Percentiles rank a stretch among this genome's conserved stretches.
These are phyloP conservation scores for Corynorhinus townsendii DNA, from an alignment of 2,113 vertebrate species.

Conservation along the genomic window DNA sequence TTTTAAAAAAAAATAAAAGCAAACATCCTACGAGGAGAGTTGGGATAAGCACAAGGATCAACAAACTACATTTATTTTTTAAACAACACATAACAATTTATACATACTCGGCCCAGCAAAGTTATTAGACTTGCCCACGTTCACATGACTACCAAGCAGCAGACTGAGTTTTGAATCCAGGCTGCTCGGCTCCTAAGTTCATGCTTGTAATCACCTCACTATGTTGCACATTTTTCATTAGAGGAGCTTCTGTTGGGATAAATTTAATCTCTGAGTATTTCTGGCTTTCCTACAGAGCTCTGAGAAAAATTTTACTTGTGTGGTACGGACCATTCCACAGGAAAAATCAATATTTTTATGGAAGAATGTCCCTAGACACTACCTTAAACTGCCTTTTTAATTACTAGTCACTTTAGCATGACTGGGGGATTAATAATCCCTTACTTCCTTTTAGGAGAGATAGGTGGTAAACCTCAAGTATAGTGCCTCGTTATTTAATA, in stretches of 20 bases:
- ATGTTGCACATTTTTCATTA: neutral
- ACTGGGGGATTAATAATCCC: neutral
- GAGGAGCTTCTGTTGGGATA: neutral
- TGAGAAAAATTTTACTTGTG: neutral
- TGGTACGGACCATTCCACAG: neutral
- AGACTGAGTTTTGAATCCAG: neutral
- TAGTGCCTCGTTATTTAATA: neutral
- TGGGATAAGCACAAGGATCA: neutral
- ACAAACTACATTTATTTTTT: neutral
- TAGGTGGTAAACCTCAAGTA: neutral
- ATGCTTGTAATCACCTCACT: neutral
- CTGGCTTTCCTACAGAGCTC: neutral
- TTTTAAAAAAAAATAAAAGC: too few relatives aligned
- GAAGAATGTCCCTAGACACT: neutral
- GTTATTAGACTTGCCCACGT: neutral
- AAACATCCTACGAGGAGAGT: neutral
- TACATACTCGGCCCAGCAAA: neutral
- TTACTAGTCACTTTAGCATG: neutral
- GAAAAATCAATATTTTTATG: neutral
- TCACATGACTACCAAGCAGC: neutral
- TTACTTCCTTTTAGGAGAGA: neutral
- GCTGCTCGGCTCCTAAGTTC: neutral
- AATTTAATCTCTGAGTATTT: neutral
- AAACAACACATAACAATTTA: neutral
- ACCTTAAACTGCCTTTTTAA: neutral